Evolutionary conservation across 2,797 vertebrate species (phyloP), one percentile per base, ranked within the genome.

Genomic region (Platyrinchus mystaceus): DNA sequence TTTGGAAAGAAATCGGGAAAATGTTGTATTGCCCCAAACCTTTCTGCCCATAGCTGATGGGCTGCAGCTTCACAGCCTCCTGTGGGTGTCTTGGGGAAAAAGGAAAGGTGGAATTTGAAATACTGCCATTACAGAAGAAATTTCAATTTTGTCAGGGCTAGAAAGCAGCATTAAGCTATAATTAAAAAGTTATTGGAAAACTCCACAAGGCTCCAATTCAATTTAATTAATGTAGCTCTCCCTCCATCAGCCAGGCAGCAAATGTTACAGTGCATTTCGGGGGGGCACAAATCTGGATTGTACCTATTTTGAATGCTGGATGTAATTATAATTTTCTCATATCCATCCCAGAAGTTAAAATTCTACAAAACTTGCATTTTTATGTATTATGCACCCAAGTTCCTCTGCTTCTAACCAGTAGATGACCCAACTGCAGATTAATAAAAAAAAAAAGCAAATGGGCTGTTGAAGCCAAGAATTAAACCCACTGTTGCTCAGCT

Each of bases 141-240:
- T 95, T 90, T 64, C 82, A 79, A 36, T 95, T 96, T 94, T 94
- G 53, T 58, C 71, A 87, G 75, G 73, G 50, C 71, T 93, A 17
- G 83, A 37, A 92, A 95, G 63, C 93, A 69, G 68, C 70, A 71
- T 92, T 77, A 94, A 85, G 69, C 79, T 95, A 36, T 94, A 95
- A 96, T 96, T 97, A 75, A 84, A 89, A 91, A 87, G 67, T 97
- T 95, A 87, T 60, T 94, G 82, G 80, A 82, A 80, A 83, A 34
- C 60, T 96, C 66, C 74, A 89, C 34, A 47, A 97, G 96, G 71
- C 74, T 93, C 49, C 39, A 87, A 23, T 74, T 83, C 67, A 59
- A 59, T 95, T 94, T 97, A 95, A 97, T 95, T 94, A 96, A 87
- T 94, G 59, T n/a, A 94, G 66, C 85, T 62, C 52, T 73, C 36